Base-by-base conservation (phyloP, 1,140 invertebrate genomes). In the Nasonia longicornis region DNA sequence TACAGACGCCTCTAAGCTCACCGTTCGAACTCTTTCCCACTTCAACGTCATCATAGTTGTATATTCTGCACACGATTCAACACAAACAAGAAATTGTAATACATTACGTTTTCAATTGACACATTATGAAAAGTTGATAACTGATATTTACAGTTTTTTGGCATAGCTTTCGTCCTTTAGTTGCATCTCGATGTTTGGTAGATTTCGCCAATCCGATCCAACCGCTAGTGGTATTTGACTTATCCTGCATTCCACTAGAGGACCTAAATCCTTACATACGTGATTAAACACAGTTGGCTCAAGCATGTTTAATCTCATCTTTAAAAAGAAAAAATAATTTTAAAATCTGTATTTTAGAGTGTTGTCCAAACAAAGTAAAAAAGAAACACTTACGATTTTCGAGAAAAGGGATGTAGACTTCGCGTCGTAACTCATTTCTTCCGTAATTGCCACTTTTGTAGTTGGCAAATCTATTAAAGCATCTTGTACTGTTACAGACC, bases 141-240 rank as follows among this genome's bases (percentile, higher is more conserved):
- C 31, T 0, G 31, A 11, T 77, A 89, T 91, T 90, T 91, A 93
- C 92, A 96, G 88, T 90, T 93, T 93, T 85, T 93, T 93, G 31
- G 91, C 91, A 82, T 91, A 93, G 26, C 91, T 94, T 75, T 95
- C 95, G 90, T 97, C 95, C 10, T 91, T 92, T 14, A 97, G 90
- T 0, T 96, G 92, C 22, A 92, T 92, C 83, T 95, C 93, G 14
- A 79, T 74, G 86, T 97, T 97, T 0, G 96, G 96, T 16, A 97
- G 90, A 90, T 97, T 95, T 76, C 96, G 91, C 96, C 96, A 98
- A 87, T 98, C 96, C 6, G 95, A 94, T 12, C 96, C 96, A 11
- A 93, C 92, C n/a, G 91, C 91, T 1, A 93, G 93, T 26, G 96
- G 96, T 80, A 97, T 94, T 80, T 95, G 91, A 52, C 91, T 89